A percentile compares a stretch with the other conserved stretches of the same genome.
phyloP scores from a whole-genome alignment of 30 jellyfish, hydroid and myxozoan species.

The Pelagia noctiluca region DNA sequence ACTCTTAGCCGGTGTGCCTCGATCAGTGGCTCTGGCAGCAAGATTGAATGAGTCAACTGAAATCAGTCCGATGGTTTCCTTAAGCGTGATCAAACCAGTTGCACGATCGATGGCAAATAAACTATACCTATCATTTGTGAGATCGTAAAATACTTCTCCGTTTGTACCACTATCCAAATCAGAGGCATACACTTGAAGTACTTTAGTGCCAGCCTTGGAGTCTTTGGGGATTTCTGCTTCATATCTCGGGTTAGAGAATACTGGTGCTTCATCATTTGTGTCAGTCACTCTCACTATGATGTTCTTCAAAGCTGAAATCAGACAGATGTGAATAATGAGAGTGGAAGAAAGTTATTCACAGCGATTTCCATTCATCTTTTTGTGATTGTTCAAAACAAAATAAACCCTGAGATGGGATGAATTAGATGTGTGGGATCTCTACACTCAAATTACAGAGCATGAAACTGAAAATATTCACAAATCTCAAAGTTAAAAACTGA shows the following conservation, averaged over 20 bases:
- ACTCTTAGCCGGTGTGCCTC: conserved; percentile 55
- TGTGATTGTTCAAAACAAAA: too few relatives aligned
- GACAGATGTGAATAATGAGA: background rate
- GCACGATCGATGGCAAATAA: conserved; percentile 70
- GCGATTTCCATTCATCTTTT: too few relatives aligned
- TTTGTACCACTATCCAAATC: conserved; percentile 93
- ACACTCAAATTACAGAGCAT: too few relatives aligned
- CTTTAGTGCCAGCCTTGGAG: conserved; percentile 68
- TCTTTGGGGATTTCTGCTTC: conserved; percentile 72
- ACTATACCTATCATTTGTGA: conserved; percentile 48
- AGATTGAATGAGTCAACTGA: conserved; percentile 55
- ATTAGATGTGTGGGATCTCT: too few relatives aligned
- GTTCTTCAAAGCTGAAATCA: conserved; percentile 81
- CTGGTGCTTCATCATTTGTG: conserved; percentile 90
- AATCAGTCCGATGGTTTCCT: conserved; percentile 73
- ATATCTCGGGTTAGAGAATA: conserved; percentile 79
- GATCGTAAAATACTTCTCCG: conserved; percentile 75
- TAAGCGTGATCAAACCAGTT: conserved; percentile 81
- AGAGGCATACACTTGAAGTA: conserved; percentile 82
- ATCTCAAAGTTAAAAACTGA: too few relatives aligned
- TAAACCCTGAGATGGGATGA: too few relatives aligned
- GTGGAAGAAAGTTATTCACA: too few relatives aligned
- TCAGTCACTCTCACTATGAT: conserved; percentile 80
- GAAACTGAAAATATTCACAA: too few relatives aligned
- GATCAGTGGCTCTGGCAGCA: conserved; percentile 80